These are phyloP conservation scores for Maconellicoccus hirsutus DNA, from an alignment of 1,140 invertebrate species.

Conservation along the genomic window DNA sequence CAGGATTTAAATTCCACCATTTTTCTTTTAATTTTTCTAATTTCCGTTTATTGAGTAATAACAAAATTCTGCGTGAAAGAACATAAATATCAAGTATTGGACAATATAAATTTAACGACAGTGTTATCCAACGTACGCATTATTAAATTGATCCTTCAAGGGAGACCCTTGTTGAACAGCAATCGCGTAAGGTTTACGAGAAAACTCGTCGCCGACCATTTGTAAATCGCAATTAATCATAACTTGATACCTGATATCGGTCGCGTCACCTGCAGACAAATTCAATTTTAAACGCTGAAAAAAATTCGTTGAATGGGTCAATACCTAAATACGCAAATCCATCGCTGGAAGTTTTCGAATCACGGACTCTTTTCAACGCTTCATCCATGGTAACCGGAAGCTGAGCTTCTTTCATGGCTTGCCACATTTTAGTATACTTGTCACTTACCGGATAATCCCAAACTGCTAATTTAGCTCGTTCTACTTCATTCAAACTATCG, in stretches of 20 bases:
- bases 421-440: slow-evolving; percentile 97
- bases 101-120: background rate
- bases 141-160: slow-evolving; percentile 80
- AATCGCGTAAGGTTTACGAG: slow-evolving; percentile 89
- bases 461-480: slow-evolving; percentile 84
- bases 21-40: slow-evolving; percentile 86
- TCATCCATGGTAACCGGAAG: slow-evolving; percentile 64
- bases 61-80: slow-evolving; percentile 60
- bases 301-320: background rate
- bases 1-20: slow-evolving; percentile 87
- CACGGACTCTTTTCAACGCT: slow-evolving; percentile 64
- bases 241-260: slow-evolving; percentile 73
- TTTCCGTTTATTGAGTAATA: slow-evolving; percentile 79
- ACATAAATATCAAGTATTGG: background rate
- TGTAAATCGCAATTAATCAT: slow-evolving; percentile 84
- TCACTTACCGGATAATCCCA: slow-evolving; percentile 99
- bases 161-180: slow-evolving; percentile 92
- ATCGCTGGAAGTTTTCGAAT: slow-evolving; percentile 58
- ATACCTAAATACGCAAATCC: slow-evolving; percentile 84
- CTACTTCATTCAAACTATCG: slow-evolving; percentile 75
- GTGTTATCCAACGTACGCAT: slow-evolving; percentile 48
- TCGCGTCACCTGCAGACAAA: slow-evolving; percentile 61
- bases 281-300: background rate
- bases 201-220: slow-evolving; percentile 90
- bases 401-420: slow-evolving; percentile 83